Base-by-base conservation (phyloP, 2,113 vertebrate genomes). In the Xenopus laevis region DNA sequence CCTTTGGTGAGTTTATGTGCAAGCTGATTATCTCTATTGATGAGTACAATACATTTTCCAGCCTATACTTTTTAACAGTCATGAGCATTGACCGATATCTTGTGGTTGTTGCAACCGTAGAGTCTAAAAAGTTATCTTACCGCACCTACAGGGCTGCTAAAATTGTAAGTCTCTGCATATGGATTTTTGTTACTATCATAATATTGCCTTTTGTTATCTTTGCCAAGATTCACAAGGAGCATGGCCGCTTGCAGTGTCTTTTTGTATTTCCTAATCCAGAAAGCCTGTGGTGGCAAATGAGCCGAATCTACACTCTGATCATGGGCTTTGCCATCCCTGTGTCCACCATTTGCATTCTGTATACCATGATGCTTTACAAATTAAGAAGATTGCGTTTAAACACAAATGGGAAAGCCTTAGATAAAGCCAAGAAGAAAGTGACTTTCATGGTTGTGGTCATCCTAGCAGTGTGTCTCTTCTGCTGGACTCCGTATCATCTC, bases 401-500 rank as follows among this genome's bases (percentile, higher is more conserved):
- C 9, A 86, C 78, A 65, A 82, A 86, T 0, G 88, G 83, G 30
- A 88, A 88, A 80, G 87, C 82, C 6, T 82, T 92, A 77, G 83
- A 82, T 69, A 90, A 91, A 79, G 92, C 89, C 0, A 90, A 91
- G 67, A 90, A 79, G 71, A 87, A 86, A 15, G 87, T 93, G 60
- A 91, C 85, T 0, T 0, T 86, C 17, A 82, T 92, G 85, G 90
- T 92, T 65, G 68, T 78, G 67, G 69, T 80, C 4, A 87, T 92
- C 61, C 72, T 92, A 72, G 81, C 74, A 3, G 86, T 82, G 13
- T 92, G 89, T 68, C 82, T 93, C 3, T 78, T 91, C 71, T 92
- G 87, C 80, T 93, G 89, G 90, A 90, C 68, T 0, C 90, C 89
- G 15, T 93, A 88, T 65, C 90, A 91, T 74, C 79, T 92, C n/a